Percentiles rank a stretch among this genome's conserved stretches.
These are phyloP conservation scores for Notamacropus eugenii DNA, from an alignment of 2,797 vertebrate genomes.

Conservation along the genomic window DNA sequence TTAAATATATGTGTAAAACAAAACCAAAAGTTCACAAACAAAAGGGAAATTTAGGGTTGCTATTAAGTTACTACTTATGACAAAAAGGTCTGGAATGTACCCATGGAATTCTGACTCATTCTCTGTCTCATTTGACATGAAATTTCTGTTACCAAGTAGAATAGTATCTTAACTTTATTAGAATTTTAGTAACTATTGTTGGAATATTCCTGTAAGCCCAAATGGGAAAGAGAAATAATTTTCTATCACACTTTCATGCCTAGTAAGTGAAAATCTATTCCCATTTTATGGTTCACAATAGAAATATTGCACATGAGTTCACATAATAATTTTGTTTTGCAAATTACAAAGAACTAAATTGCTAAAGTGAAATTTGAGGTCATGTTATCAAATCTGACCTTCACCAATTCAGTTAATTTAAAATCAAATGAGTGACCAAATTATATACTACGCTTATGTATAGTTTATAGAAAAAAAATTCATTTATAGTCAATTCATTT, in stretches of 20 bases:
- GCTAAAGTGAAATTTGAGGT: background rate
- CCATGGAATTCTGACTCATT: background rate
- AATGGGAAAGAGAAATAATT: background rate
- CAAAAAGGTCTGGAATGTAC: too few relatives aligned
- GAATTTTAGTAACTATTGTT: constrained; percentile 2
- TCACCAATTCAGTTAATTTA: background rate
- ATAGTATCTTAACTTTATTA: background rate
- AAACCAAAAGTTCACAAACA: too few relatives aligned
- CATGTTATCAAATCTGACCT: constrained; percentile 14
- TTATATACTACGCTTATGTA: background rate
- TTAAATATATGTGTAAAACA: too few relatives aligned
- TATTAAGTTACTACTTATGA: too few relatives aligned
- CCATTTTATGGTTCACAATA: constrained; percentile 9
- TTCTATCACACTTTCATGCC: background rate
- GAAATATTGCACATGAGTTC: background rate
- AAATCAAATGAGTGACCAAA: constrained; percentile 28
- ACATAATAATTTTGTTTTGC: background rate
- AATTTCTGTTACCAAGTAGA: constrained; percentile 6
- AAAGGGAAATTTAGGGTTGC: too few relatives aligned
- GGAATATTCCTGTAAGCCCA: background rate
- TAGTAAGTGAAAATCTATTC: background rate
- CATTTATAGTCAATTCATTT: too few relatives aligned
- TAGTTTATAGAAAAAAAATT: too few relatives aligned
- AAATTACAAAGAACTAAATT: constrained; percentile 13
- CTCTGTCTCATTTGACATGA: background rate